Base-by-base conservation (phyloP, 2,888 invertebrate species). In the Andrena praecox region DNA sequence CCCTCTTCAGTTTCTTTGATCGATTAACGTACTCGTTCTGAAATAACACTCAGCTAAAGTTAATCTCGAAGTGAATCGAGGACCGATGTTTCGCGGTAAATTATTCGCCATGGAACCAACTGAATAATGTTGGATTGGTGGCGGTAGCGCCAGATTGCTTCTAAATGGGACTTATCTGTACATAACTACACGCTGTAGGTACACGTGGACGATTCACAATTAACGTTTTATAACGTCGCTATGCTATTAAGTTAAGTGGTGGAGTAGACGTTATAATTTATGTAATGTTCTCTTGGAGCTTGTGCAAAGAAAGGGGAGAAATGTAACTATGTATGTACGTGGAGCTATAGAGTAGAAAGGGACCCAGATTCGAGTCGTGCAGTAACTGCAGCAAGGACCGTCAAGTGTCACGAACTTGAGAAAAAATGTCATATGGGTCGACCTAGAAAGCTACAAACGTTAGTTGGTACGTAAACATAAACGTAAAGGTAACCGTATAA, bases 371-470 rank as follows among this genome's bases (percentile, higher is more conserved):
- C 88, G 73, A 77, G 78, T 72, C 66, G 64, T 56, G 64, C 75
- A 66, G 72, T 71, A 74, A 76, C 60, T 62, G 64, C 78, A 66
- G 72, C 73, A 74, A 76, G 63, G 70, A 68, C 73, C 80, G 79
- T 66, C 70, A 68, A 81, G 77, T 77, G 80, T 81, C 80, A 77
- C 74, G 84, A 69, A 77, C 77, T 76, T 56, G 60, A 73, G 74
- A 77, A 86, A 89, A 87, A 88, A 84, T 84, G 54, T 74, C 85
- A 89, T 87, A 90, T 90, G 86, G 90, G 89, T 90, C 90, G 90
- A 86, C 82, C 89, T 90, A 88, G 91, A 91, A 91, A 91, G 90
- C 89, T 85, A 85, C 81, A 68, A 74, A 69, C 56, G 56, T 56
- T 24, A 2, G 24, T 56, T 24, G 24, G 68, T 24, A 48, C 68